Evolutionary conservation across 2,113 vertebrate genomes (phyloP).

Genomic region (Mirounga angustirostris): DNA sequence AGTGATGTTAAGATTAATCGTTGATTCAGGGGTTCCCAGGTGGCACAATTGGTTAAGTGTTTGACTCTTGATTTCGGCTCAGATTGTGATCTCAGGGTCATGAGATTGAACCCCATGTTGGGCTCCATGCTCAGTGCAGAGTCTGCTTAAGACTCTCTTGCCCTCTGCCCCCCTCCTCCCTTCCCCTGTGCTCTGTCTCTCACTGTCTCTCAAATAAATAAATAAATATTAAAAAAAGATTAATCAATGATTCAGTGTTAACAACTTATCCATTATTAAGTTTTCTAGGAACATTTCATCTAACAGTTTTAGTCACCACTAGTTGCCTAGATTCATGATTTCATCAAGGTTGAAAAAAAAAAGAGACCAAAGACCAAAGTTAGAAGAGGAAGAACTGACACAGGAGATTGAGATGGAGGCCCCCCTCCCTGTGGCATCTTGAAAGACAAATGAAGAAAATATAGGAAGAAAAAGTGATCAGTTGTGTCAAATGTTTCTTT

Average conservation of each 20-base stretch:
- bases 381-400: background rate
- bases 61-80: background rate
- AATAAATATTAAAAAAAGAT: background rate
- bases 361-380: background rate
- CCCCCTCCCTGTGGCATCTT: background rate
- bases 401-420: background rate
- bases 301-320: background rate
- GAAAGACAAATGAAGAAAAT: slow-evolving; percentile 10
- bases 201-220: background rate
- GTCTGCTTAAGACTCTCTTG: background rate
- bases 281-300: background rate
- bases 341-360: background rate
- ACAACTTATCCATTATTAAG: background rate
- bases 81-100: background rate
- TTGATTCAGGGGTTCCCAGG: background rate
- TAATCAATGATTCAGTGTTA: background rate
- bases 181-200: background rate
- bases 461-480: background rate
- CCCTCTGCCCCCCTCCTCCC: background rate
- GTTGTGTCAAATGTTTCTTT: background rate
- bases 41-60: background rate
- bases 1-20: background rate
- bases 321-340: background rate
- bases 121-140: background rate
- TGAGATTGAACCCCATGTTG: background rate